Base-by-base conservation (phyloP, 2,888 invertebrate genomes). In the Ecdyonurus torrentis region DNA sequence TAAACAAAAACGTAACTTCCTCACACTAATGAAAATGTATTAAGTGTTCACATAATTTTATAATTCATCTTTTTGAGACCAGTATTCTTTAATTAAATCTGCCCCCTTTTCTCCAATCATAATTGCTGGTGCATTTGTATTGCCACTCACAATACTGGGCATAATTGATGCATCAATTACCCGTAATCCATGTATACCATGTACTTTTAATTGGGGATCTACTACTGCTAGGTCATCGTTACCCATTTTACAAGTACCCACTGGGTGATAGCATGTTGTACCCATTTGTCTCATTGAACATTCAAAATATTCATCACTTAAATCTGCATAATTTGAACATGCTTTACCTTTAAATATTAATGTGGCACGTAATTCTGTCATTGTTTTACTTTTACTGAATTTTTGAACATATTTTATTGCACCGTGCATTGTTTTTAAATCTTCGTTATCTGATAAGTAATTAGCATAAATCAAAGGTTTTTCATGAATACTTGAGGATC, bases 401-500 rank as follows among this genome's bases (percentile, higher is more conserved):
- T 22, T 55, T 20, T 18, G 7, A 7, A 20, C n/a, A 22, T 55
- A 22, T 22, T 23, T 15, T 18, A 59, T 25, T 5, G 15, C 59
- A 5, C 20, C 59, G 3, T 15, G 5, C 23, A 59, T 23, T 3
- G 10, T n/a, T 10, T 59, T 23, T 10, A 59, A 7, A 23, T 59
- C 59, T 22, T 24, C 25, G 3, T 59, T 7, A 5, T 23, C n/a
- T 5, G 59, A 19, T 10, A 59, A 10, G n/a, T 23, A 59, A 59
- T 23, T 23, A 0, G 96, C 88, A 73, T 89, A 86, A 65, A 97
- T 91, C n/a, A 83, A 73, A 0, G 95, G 92, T 67, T 87, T 83
- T 0, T 85, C 79, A 63, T 79, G 77, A 0, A 91, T 87, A 71
- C 89, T 80, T 0, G 77, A 76, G 59, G 87, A 85, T 67, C 77